Percentiles rank a stretch among this genome's conserved stretches.
Evolutionary conservation across 2,888 invertebrate genomes (phyloP).

Genomic region (Hermaeophaga mercurialis): DNA sequence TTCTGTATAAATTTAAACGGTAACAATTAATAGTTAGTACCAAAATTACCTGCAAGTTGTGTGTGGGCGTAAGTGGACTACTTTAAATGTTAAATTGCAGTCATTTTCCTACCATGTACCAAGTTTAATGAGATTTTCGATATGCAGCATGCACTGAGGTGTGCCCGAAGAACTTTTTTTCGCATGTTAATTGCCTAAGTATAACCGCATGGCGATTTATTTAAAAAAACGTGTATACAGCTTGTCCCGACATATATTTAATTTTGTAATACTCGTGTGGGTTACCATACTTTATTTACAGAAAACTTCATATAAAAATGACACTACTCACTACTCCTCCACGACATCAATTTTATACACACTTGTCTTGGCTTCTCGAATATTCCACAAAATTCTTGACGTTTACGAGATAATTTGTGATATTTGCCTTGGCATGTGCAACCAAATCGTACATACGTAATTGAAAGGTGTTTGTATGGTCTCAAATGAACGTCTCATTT

Average conservation of each 20-base stretch:
- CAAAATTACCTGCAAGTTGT: constrained; percentile 12
- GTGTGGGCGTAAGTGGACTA: constrained; percentile 13
- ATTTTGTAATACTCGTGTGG: too few species aligned
- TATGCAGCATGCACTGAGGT: constrained; percentile 28
- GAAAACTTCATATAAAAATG: too few species aligned
- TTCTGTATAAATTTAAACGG: constrained; percentile 14
- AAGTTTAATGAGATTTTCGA: constrained; percentile 26
- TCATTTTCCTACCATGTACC: constrained; percentile 22
- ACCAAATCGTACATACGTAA: too few species aligned
- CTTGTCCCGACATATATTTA: constrained; percentile 6
- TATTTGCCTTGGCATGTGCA: too few species aligned
- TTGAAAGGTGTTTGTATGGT: too few species aligned
- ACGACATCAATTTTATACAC: too few species aligned
- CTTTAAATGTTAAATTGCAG: constrained; percentile 18
- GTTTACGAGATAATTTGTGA: too few species aligned
- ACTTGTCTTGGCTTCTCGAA: too few species aligned
- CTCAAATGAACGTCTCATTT: too few species aligned
- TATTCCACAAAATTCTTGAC: too few species aligned
- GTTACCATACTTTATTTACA: too few species aligned
- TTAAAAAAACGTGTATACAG: constrained; percentile 10
- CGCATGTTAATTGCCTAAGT: constrained; percentile 31
- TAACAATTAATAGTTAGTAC: constrained; percentile 16
- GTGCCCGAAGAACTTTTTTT: constrained; percentile 30
- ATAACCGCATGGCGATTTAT: constrained; percentile 31
- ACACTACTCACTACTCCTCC: too few species aligned